These are phyloP conservation scores for Invenusta paracnida DNA, from an alignment of 2,888 invertebrate genomes.

Conservation along the genomic window DNA sequence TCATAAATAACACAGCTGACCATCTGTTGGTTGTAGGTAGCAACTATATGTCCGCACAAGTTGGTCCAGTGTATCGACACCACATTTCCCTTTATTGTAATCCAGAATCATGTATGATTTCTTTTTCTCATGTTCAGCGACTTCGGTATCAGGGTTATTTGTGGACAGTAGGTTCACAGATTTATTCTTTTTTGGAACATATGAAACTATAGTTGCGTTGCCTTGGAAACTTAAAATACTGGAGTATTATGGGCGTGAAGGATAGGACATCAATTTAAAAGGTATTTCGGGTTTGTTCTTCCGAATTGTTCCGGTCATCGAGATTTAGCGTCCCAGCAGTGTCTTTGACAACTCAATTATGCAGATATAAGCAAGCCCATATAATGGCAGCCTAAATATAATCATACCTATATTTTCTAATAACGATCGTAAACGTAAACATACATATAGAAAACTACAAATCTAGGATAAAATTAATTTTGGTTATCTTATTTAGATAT, in stretches of 20 bases:
- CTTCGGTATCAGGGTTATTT: neutral
- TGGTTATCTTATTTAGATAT: too few relatives aligned
- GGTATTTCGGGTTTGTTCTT: constrained; percentile 3
- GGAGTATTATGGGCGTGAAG: neutral
- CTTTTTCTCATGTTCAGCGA: constrained; percentile 14
- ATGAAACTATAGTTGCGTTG: constrained; percentile 1
- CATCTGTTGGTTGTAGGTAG: too few relatives aligned
- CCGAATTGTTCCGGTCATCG: constrained; percentile 2
- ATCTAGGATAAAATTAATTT: too few relatives aligned
- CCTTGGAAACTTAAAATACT: neutral
- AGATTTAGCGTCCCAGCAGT: neutral
- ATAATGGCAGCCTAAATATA: too few relatives aligned
- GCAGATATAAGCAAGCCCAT: too few relatives aligned
- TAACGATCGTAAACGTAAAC: too few relatives aligned
- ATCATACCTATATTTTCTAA: too few relatives aligned
- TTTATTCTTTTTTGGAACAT: constrained; percentile 6
- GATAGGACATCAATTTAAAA: neutral
- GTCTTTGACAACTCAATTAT: too few relatives aligned
- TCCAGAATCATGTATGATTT: neutral
- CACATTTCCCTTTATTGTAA: too few relatives aligned
- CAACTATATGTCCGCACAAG: too few relatives aligned
- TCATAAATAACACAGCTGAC: constrained; percentile 14
- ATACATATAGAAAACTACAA: too few relatives aligned
- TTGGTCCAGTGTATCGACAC: too few relatives aligned
- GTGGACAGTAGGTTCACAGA: constrained; percentile 26